Evolutionary conservation across 2,113 vertebrate species (phyloP).

Genomic region (Hypanus sabinus): DNA sequence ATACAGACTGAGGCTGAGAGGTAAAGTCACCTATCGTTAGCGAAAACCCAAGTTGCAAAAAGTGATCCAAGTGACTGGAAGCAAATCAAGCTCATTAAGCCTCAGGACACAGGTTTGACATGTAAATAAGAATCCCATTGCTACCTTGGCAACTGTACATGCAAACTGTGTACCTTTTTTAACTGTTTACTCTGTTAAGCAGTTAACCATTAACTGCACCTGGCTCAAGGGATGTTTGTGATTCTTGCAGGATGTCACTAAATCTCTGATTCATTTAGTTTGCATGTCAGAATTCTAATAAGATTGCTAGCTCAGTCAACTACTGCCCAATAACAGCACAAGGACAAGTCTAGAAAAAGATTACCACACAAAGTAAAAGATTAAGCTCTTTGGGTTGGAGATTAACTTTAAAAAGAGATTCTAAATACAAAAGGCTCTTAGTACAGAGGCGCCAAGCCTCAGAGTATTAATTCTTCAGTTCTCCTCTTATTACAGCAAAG

Average conservation of each 20-base stretch:
- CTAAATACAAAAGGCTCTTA: neutral
- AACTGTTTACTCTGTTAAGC: neutral
- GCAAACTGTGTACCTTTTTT: neutral
- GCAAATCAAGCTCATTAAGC: neutral
- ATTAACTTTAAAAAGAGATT: neutral
- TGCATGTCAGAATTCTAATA: neutral
- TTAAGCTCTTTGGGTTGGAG: neutral
- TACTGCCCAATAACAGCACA: neutral
- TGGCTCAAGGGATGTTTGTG: neutral
- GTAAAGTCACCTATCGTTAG: neutral
- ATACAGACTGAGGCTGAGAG: too few relatives aligned
- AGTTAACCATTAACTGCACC: neutral
- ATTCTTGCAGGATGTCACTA: neutral
- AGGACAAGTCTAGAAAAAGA: neutral
- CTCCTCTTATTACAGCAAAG: neutral
- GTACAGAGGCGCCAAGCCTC: neutral
- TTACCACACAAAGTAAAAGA: neutral
- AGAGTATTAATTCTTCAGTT: neutral
- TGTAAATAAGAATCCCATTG: conserved; percentile 3
- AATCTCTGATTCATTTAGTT: neutral
- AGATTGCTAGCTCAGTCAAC: neutral
- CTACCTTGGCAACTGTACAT: neutral
- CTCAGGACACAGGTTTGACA: neutral
- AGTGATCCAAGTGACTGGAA: neutral
- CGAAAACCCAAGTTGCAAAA: neutral